phyloP scores from a whole-genome alignment of 2,888 invertebrate species.

The Drosophila trichaetosa region DNA sequence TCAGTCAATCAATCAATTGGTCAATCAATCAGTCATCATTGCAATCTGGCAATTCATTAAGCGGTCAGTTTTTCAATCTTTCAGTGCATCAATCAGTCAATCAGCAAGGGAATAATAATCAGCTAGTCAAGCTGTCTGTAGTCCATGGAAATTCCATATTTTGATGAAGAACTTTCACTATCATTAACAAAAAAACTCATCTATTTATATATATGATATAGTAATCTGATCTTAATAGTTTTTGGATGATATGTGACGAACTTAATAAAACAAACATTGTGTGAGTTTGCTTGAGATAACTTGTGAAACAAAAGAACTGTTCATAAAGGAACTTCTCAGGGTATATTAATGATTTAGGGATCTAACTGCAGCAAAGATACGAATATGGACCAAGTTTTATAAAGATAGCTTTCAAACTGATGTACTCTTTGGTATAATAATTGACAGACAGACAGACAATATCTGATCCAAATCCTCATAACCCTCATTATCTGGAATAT shows the following conservation, averaged over 20 bases:
- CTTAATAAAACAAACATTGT: not conserved
- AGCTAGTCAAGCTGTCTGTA: not conserved
- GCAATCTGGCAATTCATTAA: not conserved
- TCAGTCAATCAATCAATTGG: not conserved
- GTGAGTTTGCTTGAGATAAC: not conserved
- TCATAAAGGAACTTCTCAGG: not conserved
- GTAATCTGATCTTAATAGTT: not conserved
- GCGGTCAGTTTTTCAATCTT: not conserved
- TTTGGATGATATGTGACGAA: too few relatives aligned
- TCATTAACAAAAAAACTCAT: not conserved
- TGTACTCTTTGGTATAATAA: not conserved
- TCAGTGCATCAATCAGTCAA: not conserved
- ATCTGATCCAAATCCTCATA: too few relatives aligned
- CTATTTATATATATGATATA: not conserved
- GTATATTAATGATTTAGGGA: not conserved
- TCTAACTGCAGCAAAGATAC: not conserved
- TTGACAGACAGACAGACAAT: rapidly evolving
- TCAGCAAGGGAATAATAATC: not conserved
- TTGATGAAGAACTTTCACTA: not conserved
- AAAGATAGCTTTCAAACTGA: not conserved
- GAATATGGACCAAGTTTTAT: not conserved
- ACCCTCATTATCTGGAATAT: too few relatives aligned
- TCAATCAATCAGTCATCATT: not conserved
- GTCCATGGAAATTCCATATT: not conserved
- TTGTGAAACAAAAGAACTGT: not conserved